Evolutionary conservation across 1,140 invertebrate genomes (phyloP), one percentile per base, ranked within the genome.

Genomic region (Bilobella aurantiaca): DNA sequence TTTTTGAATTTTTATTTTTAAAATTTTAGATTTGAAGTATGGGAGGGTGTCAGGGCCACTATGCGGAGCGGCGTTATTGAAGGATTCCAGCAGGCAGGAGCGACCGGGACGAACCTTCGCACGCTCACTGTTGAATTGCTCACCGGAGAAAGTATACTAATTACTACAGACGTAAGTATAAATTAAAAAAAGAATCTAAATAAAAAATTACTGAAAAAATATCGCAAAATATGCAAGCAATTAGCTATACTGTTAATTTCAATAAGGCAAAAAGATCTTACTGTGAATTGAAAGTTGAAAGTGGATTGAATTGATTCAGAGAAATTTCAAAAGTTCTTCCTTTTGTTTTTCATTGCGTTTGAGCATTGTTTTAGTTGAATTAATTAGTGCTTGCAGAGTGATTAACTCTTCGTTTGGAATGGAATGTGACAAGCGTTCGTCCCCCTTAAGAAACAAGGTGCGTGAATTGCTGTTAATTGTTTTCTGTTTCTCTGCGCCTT

Each of bases 1-100:
- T 42, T 12, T 12, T n/a, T 12, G n/a, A 42, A 42, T 57, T 8
- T 63, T 53, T 53, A n/a, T 29, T 3, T 3, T 62, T 69, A 25
- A 58, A 23, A n/a, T 71, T 71, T 27, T 64, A 72, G 70, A 49
- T 62, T 67, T 72, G 63, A 69, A 72, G 58, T 62, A 72, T 72
- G 70, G 49, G 49, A 53, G 70, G 62, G 68, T 58, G 62, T 67
- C 65, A 58, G 70, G 65, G 67, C 68, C 70, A 72, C 64, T 69
- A 72, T 72, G 70, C 70, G 70, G 69, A 67, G 57, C 63, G 68
- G 65, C 49, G 64, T 63, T 72, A 66, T 67, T 72, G 70, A 72
- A 37, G 70, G 65, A 37, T 65, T 69, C 34, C 8, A 65, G 32
- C 49, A 59, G n/a, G n/a, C n/a, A n/a, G n/a, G n/a, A n/a, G n/a